Percentiles rank a stretch among this genome's conserved stretches.
These are phyloP conservation scores for Catocala sponsa DNA, from an alignment of 2,888 invertebrate genomes.

Conservation along the genomic window DNA sequence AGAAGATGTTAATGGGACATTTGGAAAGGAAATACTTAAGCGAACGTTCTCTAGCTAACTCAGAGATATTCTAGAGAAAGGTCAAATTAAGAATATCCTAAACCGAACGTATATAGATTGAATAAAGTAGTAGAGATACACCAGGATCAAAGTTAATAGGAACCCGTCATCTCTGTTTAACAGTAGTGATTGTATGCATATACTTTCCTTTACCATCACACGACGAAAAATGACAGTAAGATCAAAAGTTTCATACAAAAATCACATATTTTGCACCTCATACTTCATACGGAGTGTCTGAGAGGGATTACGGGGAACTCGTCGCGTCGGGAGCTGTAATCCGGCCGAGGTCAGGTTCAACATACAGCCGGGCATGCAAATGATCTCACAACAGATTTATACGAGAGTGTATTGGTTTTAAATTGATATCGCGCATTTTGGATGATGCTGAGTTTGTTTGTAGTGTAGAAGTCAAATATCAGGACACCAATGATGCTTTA, in stretches of 20 bases:
- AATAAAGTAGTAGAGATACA: too few species aligned
- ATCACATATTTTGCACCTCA: not conserved
- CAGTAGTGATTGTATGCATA: too few species aligned
- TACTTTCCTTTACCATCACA: not conserved
- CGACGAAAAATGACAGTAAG: not conserved
- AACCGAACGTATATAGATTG: too few species aligned
- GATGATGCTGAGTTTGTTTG: not conserved
- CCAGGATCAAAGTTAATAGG: too few species aligned
- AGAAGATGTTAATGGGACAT: too few species aligned
- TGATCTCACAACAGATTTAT: constrained; percentile 15
- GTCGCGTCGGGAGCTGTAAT: constrained; percentile 31
- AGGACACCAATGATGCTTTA: too few species aligned
- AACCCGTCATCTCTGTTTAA: too few species aligned
- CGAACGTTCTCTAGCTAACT: too few species aligned
- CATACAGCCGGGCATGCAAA: constrained; percentile 41
- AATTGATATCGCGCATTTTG: not conserved
- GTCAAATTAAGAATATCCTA: too few species aligned
- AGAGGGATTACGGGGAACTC: constrained; percentile 20
- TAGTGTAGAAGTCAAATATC: too few species aligned
- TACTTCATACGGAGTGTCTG: not conserved
- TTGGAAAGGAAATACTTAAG: too few species aligned
- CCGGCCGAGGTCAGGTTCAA: constrained; percentile 47
- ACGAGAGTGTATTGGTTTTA: not conserved
- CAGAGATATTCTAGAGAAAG: too few species aligned
- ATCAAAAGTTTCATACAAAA: not conserved